Evolutionary conservation across 2,797 vertebrate species (phyloP).

Genomic region (Cossypha polioptera): DNA sequence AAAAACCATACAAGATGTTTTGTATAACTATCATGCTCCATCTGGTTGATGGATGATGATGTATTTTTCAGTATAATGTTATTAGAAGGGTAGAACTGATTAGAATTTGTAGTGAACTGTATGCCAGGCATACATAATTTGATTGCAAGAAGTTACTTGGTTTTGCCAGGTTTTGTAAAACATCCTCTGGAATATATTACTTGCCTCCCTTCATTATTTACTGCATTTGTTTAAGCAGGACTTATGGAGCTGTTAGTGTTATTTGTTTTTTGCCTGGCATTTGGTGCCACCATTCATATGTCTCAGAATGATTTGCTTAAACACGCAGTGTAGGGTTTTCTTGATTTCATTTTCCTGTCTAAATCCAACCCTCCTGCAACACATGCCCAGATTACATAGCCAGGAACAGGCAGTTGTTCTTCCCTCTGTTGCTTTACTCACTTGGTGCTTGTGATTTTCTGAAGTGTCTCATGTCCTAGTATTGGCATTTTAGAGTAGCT

Average conservation of each 20-base stretch:
- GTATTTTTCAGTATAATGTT: constrained; percentile 68
- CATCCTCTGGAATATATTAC: constrained; percentile 57
- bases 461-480: background rate
- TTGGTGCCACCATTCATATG: constrained; percentile 39
- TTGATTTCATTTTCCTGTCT: constrained; percentile 27
- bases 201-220: constrained; percentile 55
- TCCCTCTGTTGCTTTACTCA: background rate
- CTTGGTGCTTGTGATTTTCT: background rate
- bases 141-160: constrained; percentile 66
- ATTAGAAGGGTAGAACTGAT: constrained; percentile 68
- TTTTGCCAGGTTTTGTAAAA: constrained; percentile 60
- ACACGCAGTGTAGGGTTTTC: background rate
- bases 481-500: background rate
- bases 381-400: background rate
- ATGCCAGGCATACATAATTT: constrained; percentile 69
- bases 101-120: constrained; percentile 66
- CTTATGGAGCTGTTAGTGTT: constrained; percentile 54
- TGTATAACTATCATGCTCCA: constrained; percentile 64
- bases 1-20: constrained; percentile 54
- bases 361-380: background rate
- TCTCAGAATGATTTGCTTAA: constrained; percentile 43
- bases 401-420: background rate
- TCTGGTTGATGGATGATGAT: constrained; percentile 67
- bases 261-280: constrained; percentile 54
- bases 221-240: constrained; percentile 55